phyloP scores from a whole-genome alignment of 2,113 vertebrate species.

The Scophthalmus maximus region DNA sequence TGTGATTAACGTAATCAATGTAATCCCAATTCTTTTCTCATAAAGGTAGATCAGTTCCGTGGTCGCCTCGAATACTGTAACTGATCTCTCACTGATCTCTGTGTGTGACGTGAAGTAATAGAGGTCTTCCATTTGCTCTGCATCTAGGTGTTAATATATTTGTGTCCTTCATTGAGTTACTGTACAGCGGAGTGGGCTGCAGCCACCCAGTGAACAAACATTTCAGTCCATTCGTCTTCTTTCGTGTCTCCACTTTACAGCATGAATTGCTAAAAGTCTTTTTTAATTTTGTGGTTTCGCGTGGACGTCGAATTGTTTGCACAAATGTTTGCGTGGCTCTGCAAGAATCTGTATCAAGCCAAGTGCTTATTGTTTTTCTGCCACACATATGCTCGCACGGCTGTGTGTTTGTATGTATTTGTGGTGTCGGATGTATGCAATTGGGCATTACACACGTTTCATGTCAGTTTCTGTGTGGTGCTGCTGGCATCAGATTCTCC shows the following conservation, averaged over 20 bases:
- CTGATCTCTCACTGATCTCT: neutral
- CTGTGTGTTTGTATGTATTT: slow-evolving; percentile 24
- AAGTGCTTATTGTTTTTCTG: slow-evolving; percentile 22
- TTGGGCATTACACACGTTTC: slow-evolving; percentile 10
- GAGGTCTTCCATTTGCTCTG: neutral
- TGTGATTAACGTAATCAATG: neutral
- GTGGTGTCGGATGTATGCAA: neutral
- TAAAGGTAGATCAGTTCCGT: too few relatives aligned
- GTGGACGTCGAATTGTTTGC: neutral
- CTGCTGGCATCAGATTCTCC: slow-evolving; percentile 23
- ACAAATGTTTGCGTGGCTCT: neutral
- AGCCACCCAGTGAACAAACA: too few relatives aligned
- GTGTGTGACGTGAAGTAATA: neutral
- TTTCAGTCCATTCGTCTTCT: neutral
- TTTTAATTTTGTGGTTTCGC: neutral
- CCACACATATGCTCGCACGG: slow-evolving; percentile 25
- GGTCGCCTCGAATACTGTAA: neutral
- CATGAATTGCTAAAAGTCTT: neutral
- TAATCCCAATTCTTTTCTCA: too few relatives aligned
- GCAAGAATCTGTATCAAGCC: slow-evolving; percentile 13
- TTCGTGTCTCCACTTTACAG: neutral
- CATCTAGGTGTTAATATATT: neutral
- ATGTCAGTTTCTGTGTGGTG: slow-evolving; percentile 26
- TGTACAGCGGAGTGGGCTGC: neutral
- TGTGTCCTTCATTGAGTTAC: slow-evolving; percentile 3